phyloP scores from a whole-genome alignment of 2,888 invertebrate species.

The Orthonevra nobilis region DNA sequence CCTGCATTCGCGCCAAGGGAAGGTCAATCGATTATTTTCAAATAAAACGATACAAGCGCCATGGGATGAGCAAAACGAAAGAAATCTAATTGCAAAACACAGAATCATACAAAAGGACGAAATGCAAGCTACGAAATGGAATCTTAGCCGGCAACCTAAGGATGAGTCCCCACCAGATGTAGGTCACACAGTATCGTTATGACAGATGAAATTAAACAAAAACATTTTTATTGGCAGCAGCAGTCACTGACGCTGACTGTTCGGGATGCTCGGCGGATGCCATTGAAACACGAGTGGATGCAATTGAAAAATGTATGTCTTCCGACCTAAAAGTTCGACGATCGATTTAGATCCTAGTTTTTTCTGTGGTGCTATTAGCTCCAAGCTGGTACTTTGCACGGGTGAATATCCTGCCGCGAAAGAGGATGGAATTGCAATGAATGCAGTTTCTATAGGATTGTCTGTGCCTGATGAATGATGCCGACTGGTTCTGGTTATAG shows the following conservation, averaged over 20 bases:
- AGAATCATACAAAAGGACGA: background rate
- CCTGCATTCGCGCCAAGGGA: constrained; percentile 38
- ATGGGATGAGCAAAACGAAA: constrained; percentile 37
- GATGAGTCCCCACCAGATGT: constrained; percentile 34
- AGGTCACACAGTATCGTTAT: constrained; percentile 63
- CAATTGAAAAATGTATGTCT: constrained; percentile 39
- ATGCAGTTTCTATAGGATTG: constrained; percentile 53
- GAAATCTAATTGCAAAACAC: too few species aligned
- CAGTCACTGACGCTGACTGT: background rate
- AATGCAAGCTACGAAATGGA: constrained; percentile 39
- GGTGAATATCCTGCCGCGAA: constrained; percentile 50
- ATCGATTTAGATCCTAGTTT: constrained; percentile 54
- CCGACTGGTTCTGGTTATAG: constrained; percentile 15
- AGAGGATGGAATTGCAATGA: constrained; percentile 34
- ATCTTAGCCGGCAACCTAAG: constrained; percentile 33
- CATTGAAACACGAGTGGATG: constrained; percentile 55
- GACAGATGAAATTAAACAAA: constrained; percentile 44
- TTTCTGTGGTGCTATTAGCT: constrained; percentile 49
- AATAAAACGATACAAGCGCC: constrained; percentile 50
- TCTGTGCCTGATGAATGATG: constrained; percentile 42
- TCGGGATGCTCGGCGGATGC: constrained; percentile 7
- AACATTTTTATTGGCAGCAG: constrained; percentile 53
- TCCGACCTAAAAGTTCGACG: constrained; percentile 52
- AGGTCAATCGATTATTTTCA: constrained; percentile 62
- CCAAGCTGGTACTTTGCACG: constrained; percentile 22